Conservation (phyloP, 2,888 invertebrate species). For the Aspidapion aeneum region DNA sequence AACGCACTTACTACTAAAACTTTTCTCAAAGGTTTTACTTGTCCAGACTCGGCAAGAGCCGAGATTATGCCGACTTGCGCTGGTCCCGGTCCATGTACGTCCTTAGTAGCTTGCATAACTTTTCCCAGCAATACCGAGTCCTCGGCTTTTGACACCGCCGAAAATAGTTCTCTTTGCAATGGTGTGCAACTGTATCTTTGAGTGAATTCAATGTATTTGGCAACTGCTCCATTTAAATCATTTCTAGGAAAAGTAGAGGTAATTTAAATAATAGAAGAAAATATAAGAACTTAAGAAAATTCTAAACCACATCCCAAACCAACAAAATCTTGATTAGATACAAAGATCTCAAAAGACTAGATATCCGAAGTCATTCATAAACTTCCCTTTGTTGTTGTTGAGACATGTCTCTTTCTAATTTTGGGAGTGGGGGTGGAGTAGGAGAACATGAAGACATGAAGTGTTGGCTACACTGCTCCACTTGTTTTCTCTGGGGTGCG, state of each 20-base stretch:
- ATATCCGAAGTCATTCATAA: no score
- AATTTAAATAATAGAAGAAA: no score
- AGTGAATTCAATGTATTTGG: conserved; percentile 53
- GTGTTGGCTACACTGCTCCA: no score
- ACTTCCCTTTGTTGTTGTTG: no score
- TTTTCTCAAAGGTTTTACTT: conserved; percentile 51
- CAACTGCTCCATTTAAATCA: conserved; percentile 52
- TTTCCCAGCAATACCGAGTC: conserved; percentile 45
- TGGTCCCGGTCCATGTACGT: conserved; percentile 47
- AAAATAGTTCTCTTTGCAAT: conserved; percentile 59
- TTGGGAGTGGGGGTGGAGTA: no score
- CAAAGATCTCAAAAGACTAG: no score
- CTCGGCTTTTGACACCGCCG: conserved; percentile 42
- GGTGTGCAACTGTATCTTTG: conserved; percentile 59
- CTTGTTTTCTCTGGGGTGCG: no score
- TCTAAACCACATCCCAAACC: no score
- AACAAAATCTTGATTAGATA: conserved; percentile 5
- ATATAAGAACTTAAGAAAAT: no score
- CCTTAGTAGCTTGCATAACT: conserved; percentile 41
- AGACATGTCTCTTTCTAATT: no score
- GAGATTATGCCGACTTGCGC: conserved; percentile 51
- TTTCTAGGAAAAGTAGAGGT: conserved; percentile 44
- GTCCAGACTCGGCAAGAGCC: conserved; percentile 55
- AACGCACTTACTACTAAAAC: conserved; percentile 44
- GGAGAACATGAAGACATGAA: no score